Evolutionary conservation across 2,888 invertebrate genomes (phyloP), one percentile per base, ranked within the genome.

Genomic region (Tanaodytes sp.): DNA sequence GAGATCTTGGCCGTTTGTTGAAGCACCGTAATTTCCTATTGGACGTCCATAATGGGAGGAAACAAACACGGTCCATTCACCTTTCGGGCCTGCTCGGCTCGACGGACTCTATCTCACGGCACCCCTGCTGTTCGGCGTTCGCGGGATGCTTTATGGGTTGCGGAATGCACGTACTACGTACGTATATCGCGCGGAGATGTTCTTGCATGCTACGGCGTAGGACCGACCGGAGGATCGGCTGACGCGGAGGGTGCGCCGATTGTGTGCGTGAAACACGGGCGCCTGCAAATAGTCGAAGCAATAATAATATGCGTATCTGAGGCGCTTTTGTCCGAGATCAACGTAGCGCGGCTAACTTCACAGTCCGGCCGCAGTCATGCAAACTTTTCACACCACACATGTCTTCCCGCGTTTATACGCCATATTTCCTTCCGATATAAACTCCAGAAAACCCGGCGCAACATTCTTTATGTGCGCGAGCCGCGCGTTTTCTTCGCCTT

Each of bases 301-400:
- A 76, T 70, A 73, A 73, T 72, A 74, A 74, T 72, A 63, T 58
- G 69, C 69, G 68, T 65, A 72, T 75, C 73, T 72, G 63, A 71
- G 66, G 67, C 59, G 69, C 77, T 80, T 79, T 80, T 80, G 80
- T 80, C 77, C 79, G 76, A 75, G 77, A 75, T 77, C 77, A 77
- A 77, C 79, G 75, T 76, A 77, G 76, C 80, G 79, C 75, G 73
- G 74, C 73, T 76, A 77, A 80, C 75, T 75, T 76, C 76, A 79
- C 77, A 78, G 76, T 78, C 77, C 79, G 75, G 78, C 74, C 73
- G 74, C 77, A 72, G 77, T 77, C 79, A 77, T 77, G 79, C 78
- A 75, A 76, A 76, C 74, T 75, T 77, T 78, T 78, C 75, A 75
- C 78, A 75, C 75, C 75, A 76, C 74, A 77, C 76, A 74, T 74